Conservation (phyloP, 2,113 vertebrate species). For the Pseudopipra pipra region DNA sequence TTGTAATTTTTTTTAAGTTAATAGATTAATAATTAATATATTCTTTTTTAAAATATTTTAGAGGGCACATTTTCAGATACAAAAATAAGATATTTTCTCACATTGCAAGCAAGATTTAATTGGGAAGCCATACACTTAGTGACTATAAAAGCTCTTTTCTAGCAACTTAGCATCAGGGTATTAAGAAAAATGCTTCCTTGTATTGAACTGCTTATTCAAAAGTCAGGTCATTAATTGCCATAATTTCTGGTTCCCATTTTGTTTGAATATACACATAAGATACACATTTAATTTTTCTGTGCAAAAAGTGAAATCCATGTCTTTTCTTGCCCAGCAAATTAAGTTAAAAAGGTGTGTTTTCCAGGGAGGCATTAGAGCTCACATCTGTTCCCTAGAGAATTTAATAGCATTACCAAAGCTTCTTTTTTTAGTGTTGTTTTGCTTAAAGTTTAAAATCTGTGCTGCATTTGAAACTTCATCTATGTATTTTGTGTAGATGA, state of each 20-base stretch:
- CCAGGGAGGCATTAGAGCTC: background rate
- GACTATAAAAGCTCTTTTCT: background rate
- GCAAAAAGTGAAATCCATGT: background rate
- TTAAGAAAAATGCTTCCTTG: background rate
- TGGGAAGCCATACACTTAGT: background rate
- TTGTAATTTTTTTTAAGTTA: background rate
- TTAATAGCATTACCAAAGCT: background rate
- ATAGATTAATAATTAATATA: background rate
- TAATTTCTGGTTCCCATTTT: background rate
- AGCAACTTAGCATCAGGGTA: background rate
- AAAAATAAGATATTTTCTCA: background rate
- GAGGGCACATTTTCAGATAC: rapidly evolving
- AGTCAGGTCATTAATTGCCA: background rate
- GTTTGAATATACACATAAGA: background rate
- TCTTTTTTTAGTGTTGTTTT: background rate
- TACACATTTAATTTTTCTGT: background rate
- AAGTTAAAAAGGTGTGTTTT: background rate
- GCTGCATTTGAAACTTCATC: background rate
- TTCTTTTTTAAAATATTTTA: background rate
- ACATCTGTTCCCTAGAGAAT: background rate
- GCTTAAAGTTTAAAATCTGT: background rate
- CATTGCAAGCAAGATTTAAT: background rate
- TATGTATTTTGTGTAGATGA: background rate
- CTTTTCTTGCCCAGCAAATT: background rate
- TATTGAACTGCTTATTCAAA: background rate